Conservation (phyloP, 2,797 vertebrate species). For the Bucorvus abyssinicus region DNA sequence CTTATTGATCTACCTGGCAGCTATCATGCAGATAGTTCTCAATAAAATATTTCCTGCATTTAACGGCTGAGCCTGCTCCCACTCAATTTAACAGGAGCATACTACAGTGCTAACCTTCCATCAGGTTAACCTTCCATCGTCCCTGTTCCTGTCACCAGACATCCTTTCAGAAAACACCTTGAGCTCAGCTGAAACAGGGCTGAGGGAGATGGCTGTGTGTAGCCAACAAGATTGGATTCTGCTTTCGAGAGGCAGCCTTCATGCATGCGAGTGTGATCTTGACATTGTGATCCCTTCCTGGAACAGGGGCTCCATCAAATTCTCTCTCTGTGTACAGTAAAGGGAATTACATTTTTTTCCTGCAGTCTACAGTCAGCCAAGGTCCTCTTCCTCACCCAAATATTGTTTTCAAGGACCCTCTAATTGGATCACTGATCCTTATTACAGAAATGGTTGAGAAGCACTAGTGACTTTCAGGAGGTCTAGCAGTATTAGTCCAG, state of each 20-base stretch:
- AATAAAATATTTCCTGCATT: slow-evolving; percentile 48
- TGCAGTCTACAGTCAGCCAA: background rate
- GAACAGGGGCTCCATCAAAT: background rate
- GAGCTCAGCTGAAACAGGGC: background rate
- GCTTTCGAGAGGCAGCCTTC: background rate
- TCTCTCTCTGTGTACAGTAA: background rate
- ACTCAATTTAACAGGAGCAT: background rate
- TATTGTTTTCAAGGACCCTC: background rate
- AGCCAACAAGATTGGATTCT: background rate
- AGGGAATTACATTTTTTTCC: background rate
- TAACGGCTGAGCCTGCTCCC: slow-evolving; percentile 11
- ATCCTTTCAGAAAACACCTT: slow-evolving; percentile 6
- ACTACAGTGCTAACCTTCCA: background rate
- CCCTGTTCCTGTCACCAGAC: background rate
- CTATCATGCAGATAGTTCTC: slow-evolving; percentile 31
- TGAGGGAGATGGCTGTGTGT: background rate
- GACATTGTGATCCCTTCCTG: background rate
- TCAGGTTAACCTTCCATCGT: background rate
- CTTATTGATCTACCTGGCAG: slow-evolving; percentile 47
- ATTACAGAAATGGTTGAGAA: background rate
- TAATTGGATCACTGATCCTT: background rate
- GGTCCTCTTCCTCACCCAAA: background rate
- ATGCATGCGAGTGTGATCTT: background rate
- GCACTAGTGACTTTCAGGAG: background rate
- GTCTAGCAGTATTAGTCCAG: background rate